phyloP scores from a whole-genome alignment of 2,888 invertebrate genomes.

The Pseudococcus jackbeardsleyi region DNA sequence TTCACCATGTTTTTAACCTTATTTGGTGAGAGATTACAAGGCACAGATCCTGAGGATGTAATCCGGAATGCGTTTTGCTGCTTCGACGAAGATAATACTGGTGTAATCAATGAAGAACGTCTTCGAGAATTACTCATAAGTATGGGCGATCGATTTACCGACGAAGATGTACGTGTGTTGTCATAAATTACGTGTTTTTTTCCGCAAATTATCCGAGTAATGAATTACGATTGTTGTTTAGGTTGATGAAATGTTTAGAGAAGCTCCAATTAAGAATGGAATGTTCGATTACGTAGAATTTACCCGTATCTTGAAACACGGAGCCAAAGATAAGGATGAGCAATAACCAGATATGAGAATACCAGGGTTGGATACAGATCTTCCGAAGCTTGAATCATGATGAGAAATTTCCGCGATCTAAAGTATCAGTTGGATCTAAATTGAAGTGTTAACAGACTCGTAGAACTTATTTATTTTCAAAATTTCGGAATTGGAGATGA shows the following conservation, averaged over 20 bases:
- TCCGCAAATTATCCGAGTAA: not conserved
- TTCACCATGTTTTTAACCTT: constrained; percentile 99
- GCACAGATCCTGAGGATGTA: constrained; percentile 98
- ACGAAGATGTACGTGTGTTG: constrained; percentile 82
- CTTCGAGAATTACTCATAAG: constrained; percentile 94
- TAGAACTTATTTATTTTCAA: too few relatives aligned
- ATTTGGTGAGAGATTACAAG: constrained; percentile 97
- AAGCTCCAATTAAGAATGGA: constrained; percentile 94
- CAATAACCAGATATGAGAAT: constrained; percentile 73
- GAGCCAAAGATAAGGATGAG: constrained; percentile 98
- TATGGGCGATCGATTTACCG: constrained; percentile 97
- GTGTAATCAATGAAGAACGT: constrained; percentile 91
- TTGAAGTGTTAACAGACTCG: too few relatives aligned
- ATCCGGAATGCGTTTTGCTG: constrained; percentile 99
- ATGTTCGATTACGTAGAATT: constrained; percentile 98
- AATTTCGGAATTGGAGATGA: too few relatives aligned
- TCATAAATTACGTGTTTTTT: not conserved
- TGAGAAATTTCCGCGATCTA: too few relatives aligned
- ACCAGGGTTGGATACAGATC: too few relatives aligned
- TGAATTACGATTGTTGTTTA: constrained; percentile 67
- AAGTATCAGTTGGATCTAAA: too few relatives aligned
- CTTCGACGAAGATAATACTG: constrained; percentile 97
- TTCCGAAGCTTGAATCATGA: too few relatives aligned
- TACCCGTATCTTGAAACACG: constrained; percentile 98
- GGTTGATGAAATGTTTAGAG: constrained; percentile 98